Base-by-base conservation (phyloP, 2,113 vertebrate species). In the Eira barbara region DNA sequence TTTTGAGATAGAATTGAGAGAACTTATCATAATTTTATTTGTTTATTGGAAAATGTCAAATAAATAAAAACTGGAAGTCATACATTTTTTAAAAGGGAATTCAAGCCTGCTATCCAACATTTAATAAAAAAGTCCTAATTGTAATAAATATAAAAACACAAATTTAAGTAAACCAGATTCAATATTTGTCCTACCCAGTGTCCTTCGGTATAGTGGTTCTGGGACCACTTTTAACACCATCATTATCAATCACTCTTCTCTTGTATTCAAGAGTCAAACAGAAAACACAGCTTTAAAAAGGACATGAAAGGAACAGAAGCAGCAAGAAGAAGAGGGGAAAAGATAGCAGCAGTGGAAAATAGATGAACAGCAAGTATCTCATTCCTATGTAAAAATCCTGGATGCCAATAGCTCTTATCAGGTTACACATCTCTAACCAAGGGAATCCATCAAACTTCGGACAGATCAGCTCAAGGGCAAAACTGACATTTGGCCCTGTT, bases 391-490 rank as follows among this genome's bases (percentile, higher is more conserved):
- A 87, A 76, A 97, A 97, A 93, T 90, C 93, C 82, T 4, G 95
- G 89, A 74, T 95, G 92, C 90, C 92, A 95, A 87, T 1, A 94
- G 92, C 78, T 92, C 95, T 97, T 97, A 93, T 95, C 94, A 97
- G 85, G 89, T 91, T 97, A 97, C 83, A 89, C 85, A 96, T 94
- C 94, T 71, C 97, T 52, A 93, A 94, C 91, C 49, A 96, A 97
- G 36, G 94, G 92, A 93, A 92, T 17, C 36, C 89, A 94, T 97
- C 97, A 94, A 84, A 80, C 87, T 73, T 18, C 21, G 74, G 78
- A 57, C 76, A 83, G 36, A 97, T 89, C 52, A 0, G 0, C 1
- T 36, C 1, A 1, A 97, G 63, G 85, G 89, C 61, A 88, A 90
- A 95, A 96, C 2, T 34, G 49, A 78, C 36, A 55, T 23, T 45